Conservation (phyloP, 2,888 invertebrate species). For the Choristoneura rosaceana region DNA sequence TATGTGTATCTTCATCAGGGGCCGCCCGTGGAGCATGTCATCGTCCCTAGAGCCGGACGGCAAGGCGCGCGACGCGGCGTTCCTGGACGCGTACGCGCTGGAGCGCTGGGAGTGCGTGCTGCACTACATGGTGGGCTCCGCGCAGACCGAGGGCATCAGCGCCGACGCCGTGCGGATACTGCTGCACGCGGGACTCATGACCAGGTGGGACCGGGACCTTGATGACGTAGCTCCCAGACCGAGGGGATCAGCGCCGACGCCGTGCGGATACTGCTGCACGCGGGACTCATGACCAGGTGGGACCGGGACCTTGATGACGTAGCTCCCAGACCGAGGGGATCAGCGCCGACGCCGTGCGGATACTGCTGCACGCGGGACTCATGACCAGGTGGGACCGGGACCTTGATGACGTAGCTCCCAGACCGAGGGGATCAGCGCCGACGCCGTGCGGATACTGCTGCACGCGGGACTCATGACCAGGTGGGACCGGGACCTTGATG, state of each 20-base stretch:
- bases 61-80: constrained; percentile 94
- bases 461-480: constrained; percentile 97
- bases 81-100: constrained; percentile 95
- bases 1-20: constrained; percentile 75
- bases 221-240: constrained; percentile 67
- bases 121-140: constrained; percentile 97
- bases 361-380: constrained; percentile 95
- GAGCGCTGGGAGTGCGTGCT: constrained; percentile 98
- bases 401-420: no score
- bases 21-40: constrained; percentile 95
- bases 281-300: constrained; percentile 95
- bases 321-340: constrained; percentile 96
- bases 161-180: constrained; percentile 97
- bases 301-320: no score
- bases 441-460: constrained; percentile 96
- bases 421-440: constrained; percentile 95
- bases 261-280: constrained; percentile 95
- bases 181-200: constrained; percentile 97
- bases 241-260: constrained; percentile 97
- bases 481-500: constrained; percentile 66
- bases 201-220: constrained; percentile 78
- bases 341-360: constrained; percentile 96
- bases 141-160: constrained; percentile 95
- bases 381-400: constrained; percentile 89
- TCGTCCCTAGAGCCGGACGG: constrained; percentile 93